Evolutionary conservation across 2,888 invertebrate genomes (phyloP).

Genomic region (Argyresthia goedartella): DNA sequence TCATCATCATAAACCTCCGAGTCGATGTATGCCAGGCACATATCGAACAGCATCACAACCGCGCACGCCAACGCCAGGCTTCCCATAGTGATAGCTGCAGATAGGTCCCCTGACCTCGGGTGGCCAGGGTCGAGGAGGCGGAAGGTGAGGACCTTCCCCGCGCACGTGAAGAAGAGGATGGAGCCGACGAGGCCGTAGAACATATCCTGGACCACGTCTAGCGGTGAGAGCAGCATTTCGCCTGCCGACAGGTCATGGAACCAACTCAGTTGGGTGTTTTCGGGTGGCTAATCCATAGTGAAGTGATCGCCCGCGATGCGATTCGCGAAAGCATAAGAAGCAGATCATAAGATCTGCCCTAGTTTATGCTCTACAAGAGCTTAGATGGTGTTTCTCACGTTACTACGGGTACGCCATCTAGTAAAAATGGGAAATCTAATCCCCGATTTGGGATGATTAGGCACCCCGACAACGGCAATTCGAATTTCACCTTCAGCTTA

Average conservation of each 20-base stretch:
- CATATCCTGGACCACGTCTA: constrained; percentile 61
- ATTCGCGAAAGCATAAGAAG: no score
- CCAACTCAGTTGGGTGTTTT: no score
- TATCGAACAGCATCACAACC: constrained; percentile 46
- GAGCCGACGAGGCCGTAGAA: constrained; percentile 51
- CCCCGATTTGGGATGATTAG: no score
- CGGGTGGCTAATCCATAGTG: no score
- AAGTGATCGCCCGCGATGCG: no score
- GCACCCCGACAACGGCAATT: no score
- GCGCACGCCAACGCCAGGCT: constrained; percentile 39
- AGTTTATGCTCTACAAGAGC: no score
- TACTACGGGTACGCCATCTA: no score
- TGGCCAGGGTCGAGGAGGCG: constrained; percentile 23
- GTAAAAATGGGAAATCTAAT: no score
- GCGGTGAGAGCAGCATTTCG: constrained; percentile 52
- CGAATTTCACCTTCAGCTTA: no score
- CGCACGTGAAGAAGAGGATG: constrained; percentile 39
- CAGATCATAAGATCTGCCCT: no score
- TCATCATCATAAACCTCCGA: constrained; percentile 57
- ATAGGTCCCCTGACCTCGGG: constrained; percentile 44
- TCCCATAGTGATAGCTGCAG: constrained; percentile 30
- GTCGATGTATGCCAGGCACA: constrained; percentile 54
- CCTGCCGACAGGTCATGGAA: constrained; percentile 23
- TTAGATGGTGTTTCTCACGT: no score
- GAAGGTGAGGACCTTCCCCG: constrained; percentile 37